Evolutionary conservation across 2,888 invertebrate species (phyloP).

Genomic region (Leptogaster cylindrica): DNA sequence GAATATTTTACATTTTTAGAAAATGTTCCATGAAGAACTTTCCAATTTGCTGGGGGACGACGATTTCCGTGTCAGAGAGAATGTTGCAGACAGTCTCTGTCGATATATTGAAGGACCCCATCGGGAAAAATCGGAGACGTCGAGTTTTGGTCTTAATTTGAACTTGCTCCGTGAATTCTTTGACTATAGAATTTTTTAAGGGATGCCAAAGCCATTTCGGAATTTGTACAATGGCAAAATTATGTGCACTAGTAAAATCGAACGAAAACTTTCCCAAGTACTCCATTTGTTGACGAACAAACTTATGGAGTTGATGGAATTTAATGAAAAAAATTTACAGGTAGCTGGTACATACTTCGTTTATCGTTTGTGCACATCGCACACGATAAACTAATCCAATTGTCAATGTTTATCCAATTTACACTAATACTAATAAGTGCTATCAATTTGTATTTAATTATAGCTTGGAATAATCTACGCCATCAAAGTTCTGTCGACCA

Average conservation of each 20-base stretch:
- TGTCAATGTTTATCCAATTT: too few species aligned
- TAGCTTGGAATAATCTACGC: slow-evolving; percentile 61
- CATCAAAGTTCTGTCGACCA: slow-evolving; percentile 56
- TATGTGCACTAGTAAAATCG: slow-evolving; percentile 41
- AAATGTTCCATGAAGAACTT: slow-evolving; percentile 59
- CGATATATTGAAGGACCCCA: slow-evolving; percentile 54
- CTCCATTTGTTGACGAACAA: slow-evolving; percentile 61
- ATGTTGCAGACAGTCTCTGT: slow-evolving; percentile 58
- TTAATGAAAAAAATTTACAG: slow-evolving; percentile 62
- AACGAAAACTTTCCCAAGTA: slow-evolving; percentile 59
- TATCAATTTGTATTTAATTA: slow-evolving; percentile 19
- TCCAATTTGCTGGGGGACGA: slow-evolving; percentile 60
- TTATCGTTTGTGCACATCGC: too few species aligned
- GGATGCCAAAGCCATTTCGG: slow-evolving; percentile 59
- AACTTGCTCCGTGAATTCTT: slow-evolving; percentile 60
- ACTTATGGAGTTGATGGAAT: slow-evolving; percentile 61
- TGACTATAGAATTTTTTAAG: slow-evolving; percentile 59
- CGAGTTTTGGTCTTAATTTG: slow-evolving; percentile 58
- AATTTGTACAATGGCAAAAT: slow-evolving; percentile 55
- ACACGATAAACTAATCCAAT: too few species aligned
- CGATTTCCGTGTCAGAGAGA: slow-evolving; percentile 61
- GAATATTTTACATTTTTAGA: slow-evolving; percentile 51
- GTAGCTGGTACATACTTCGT: slow-evolving; percentile 52
- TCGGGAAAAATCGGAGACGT: not conserved
- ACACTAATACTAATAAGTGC: not conserved